Base-by-base conservation (phyloP, 2,888 invertebrate genomes). In the Biston betularia region DNA sequence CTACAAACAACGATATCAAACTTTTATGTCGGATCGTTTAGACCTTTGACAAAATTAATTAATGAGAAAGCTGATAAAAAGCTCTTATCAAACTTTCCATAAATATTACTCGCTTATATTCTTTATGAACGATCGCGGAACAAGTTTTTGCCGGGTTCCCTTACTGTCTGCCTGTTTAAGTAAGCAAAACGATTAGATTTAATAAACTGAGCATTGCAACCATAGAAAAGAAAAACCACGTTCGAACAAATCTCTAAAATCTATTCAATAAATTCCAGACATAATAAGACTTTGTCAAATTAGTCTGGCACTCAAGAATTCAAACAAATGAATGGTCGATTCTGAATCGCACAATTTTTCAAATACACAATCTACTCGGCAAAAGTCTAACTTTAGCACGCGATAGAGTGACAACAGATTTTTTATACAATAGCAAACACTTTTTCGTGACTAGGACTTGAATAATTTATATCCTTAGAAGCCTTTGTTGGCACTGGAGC, bases 381-480 rank as follows among this genome's bases (percentile, higher is more conserved):
- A n/a, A 49, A 44, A 44, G 48, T 46, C 50, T 50, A 63, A 62
- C 50, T 63, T 50, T 11, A 45, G 55, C 54, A 63, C 49, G 58
- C 63, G 45, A 67, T 63, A 60, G 42, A 57, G 58, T 58, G 24
- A 57, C 57, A 57, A 54, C 42, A 53, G 54, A 55, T 56, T 63
- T 56, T 67, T 67, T 55, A 50, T 54, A 62, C 44, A 62, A 53
- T 52, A 50, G 40, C 57, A 63, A 63, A 54, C 62, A 67, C 63
- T 59, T 63, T 63, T 63, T 63, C 63, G 55, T 67, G 63, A 67
- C 63, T 57, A 46, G 42, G 48, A 59, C 50, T 40, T 63, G 62
- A 67, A 67, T 59, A 63, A 63, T 63, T 67, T 63, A 63, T 67
- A 38, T 49, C 45, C 15, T 58, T 46, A 54, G 58, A 62, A 58